Base-by-base conservation (phyloP, 2,888 invertebrate genomes). In the Morpho helenor region DNA sequence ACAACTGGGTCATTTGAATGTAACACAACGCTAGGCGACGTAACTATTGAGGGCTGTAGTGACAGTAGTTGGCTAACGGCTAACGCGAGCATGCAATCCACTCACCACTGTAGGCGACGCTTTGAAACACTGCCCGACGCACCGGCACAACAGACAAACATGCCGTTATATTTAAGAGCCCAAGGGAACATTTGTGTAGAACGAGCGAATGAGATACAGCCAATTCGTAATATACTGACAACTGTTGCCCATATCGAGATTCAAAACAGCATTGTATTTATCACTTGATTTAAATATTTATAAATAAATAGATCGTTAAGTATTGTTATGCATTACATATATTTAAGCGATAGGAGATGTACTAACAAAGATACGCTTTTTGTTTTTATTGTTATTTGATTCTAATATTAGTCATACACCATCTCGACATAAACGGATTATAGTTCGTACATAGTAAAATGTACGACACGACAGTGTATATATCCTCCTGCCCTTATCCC, bases 61-160 rank as follows among this genome's bases (percentile, higher is more conserved):
- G 51, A 51, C 51, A 41, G 43, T 51, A 42, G 42, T 22, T 56
- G 46, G 51, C 47, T 52, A 51, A 47, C 56, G 51, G 50, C 49
- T 43, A 57, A 52, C 48, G 56, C 53, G 55, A 52, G 48, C 63
- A 61, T 63, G 63, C 63, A 61, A 51, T 59, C 92, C 91, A 95
- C 96, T 96, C 96, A 96, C 96, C 96, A 92, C 96, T 96, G 93
- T 96, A 96, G 91, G 96, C 96, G 95, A 96, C 96, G 92, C 96
- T 96, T 95, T 96, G 96, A 95, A 96, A 96, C 96, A 96, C 96
- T 96, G 94, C 84, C 79, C 82, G 80, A 85, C 83, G 89, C 88
- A 87, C 88, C 89, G 84, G 76, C 82, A 82, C 82, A 88, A 89
- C 84, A 88, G 83, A 90, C 79, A 90, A 89, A 90, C 89, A 90